Evolutionary conservation across 2,113 vertebrate genomes (phyloP), one percentile per base, ranked within the genome.

Genomic region (Oncorhynchus keta): DNA sequence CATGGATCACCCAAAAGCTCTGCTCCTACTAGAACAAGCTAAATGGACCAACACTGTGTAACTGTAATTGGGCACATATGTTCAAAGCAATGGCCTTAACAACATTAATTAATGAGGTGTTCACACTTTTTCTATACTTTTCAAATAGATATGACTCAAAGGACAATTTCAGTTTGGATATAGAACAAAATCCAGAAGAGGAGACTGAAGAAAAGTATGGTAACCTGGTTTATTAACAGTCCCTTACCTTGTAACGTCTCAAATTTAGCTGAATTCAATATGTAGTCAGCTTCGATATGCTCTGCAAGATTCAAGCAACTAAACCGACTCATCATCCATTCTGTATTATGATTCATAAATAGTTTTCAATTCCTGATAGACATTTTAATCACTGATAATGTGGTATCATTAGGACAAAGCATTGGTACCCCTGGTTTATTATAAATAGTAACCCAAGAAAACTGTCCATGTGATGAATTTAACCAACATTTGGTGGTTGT

Each of bases 1-100:
- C 96, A 0, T 97, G 96, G 92, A 96, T 96, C 2, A 93, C 94
- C 59, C 95, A 96, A 83, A 97, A 97, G 89, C 92, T 97, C 76
- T 95, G 91, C 66, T 96, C 91, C 28, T 95, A 92, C 88, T 97
- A 95, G 84, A 93, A 86, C 35, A 75, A 73, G 6, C 68, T 14
- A n/a, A 24, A 22, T 20, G 45, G 45, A 70, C n/a, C 9, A 24
- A 5, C 1, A 18, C 32, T 11, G 30, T 18, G 18, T 20, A 20
- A 20, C 30, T 62, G 59, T 24, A 62, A 3, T 62, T 62, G n/a
- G 59, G n/a, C 59, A 62, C 59, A 16, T 62, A 62, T 16, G 39
- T 45, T 45, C 13, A 8, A 55, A 8, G 59, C n/a, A 22, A 62
- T 5, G 59, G n/a, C 59, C 7, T 24, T 22, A 62, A 62, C 20